Conservation (phyloP, 2,797 vertebrate species). For the Parambassis ranga region DNA sequence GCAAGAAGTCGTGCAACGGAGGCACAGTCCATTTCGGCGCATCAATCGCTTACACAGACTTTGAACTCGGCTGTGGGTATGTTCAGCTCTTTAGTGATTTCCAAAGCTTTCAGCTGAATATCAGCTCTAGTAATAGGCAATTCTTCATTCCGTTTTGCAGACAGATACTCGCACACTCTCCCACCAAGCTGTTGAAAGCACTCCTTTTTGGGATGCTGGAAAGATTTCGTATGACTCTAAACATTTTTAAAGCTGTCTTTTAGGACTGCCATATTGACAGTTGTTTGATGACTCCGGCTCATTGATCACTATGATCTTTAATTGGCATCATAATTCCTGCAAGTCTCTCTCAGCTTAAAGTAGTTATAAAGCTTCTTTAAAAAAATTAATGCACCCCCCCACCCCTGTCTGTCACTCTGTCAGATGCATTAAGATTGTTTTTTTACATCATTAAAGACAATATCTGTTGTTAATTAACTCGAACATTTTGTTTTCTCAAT, state of each 20-base stretch:
- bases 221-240: conserved; percentile 11
- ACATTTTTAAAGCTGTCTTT: conserved; percentile 11
- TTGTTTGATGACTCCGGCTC: conserved; percentile 5
- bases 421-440: not conserved
- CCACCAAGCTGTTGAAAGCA: conserved; percentile 21
- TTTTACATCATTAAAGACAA: accelerated
- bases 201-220: not conserved
- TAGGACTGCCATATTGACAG: not conserved
- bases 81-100: conserved; percentile 53
- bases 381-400: not conserved
- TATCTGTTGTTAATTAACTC: not conserved
- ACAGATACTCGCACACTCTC: conserved; percentile 4
- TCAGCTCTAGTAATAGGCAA: conserved; percentile 35
- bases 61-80: conserved; percentile 51
- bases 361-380: not conserved
- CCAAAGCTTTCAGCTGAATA: conserved; percentile 51
- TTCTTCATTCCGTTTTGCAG: conserved; percentile 26
- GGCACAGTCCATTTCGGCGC: conserved; percentile 37
- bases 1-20: conserved; percentile 36
- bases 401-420: not conserved
- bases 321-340: conserved; percentile 1
- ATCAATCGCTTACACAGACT: conserved; percentile 51
- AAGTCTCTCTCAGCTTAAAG: not conserved
- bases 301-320: conserved; percentile 12
- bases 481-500: not conserved